phyloP scores from a whole-genome alignment of 2,113 vertebrate species.

The Caracal caracal region DNA sequence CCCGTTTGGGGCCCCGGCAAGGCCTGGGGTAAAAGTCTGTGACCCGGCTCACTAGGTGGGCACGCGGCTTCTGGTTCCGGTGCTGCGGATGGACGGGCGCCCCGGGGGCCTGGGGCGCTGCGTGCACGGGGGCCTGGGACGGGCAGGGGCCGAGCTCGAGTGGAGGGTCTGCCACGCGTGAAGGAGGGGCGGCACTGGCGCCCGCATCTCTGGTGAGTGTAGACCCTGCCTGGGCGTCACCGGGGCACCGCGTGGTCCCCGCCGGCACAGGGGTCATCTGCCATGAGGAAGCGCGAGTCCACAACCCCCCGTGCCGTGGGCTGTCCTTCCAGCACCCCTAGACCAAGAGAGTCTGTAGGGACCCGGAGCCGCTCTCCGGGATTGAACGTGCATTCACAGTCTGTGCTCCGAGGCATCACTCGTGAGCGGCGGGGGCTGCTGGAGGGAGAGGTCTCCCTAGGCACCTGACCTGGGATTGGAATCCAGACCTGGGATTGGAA shows the following conservation, averaged over 20 bases:
- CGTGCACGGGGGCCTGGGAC: background rate
- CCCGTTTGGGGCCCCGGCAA: rapidly evolving
- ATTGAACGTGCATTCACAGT: rapidly evolving
- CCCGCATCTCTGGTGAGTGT: background rate
- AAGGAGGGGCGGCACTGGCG: background rate
- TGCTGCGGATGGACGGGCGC: background rate
- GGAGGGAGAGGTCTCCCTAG: background rate
- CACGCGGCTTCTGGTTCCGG: background rate
- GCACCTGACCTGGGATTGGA: background rate
- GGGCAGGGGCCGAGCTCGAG: rapidly evolving
- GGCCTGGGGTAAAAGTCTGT: background rate
- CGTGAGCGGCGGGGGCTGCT: rapidly evolving
- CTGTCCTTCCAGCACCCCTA: background rate
- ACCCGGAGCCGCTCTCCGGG: rapidly evolving
- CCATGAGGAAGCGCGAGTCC: rapidly evolving
- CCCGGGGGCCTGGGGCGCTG: background rate
- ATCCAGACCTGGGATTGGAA: background rate
- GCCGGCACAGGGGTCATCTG: rapidly evolving
- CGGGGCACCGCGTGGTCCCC: rapidly evolving
- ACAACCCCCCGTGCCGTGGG: rapidly evolving
- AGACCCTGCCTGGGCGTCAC: too few species aligned
- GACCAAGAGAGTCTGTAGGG: rapidly evolving
- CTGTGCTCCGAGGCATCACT: too few species aligned
- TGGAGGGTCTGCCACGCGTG: rapidly evolving
- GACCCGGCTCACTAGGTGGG: background rate